Percentiles rank a stretch among this genome's conserved stretches.
These are phyloP conservation scores for Semicossyphus pulcher DNA, from an alignment of 2,113 vertebrate genomes.

Conservation along the genomic window DNA sequence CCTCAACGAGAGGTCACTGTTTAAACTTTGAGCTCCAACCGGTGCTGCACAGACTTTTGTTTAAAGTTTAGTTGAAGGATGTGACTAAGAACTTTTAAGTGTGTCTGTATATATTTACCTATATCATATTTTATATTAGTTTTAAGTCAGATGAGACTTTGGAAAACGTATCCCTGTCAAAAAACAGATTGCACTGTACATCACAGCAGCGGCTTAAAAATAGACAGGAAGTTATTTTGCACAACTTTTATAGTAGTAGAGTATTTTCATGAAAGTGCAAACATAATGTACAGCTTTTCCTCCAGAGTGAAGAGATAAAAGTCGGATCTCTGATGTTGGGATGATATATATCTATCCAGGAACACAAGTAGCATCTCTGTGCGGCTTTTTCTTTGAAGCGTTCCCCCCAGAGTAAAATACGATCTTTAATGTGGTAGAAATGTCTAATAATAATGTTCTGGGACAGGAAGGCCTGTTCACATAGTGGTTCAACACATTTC, in stretches of 20 bases:
- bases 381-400: conserved; percentile 1
- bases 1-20: too few relatives aligned
- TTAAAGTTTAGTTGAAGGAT: too few relatives aligned
- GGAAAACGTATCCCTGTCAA: too few relatives aligned
- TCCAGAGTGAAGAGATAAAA: conserved; percentile 24
- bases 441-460: neutral
- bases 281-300: conserved; percentile 9
- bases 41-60: too few relatives aligned
- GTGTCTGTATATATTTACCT: too few relatives aligned
- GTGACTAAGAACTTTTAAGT: too few relatives aligned
- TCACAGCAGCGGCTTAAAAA: conserved; percentile 4
- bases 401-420: neutral
- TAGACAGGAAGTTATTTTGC: conserved; percentile 1
- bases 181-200: neutral
- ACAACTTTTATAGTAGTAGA: neutral
- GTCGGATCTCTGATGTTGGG: conserved; percentile 16
- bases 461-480: conserved; percentile 20
- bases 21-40: too few relatives aligned
- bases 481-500: conserved; percentile 11
- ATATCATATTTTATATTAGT: too few relatives aligned
- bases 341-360: neutral
- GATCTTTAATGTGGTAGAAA: neutral
- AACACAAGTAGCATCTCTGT: conserved; percentile 3
- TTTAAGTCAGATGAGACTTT: too few relatives aligned
- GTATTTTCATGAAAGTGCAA: conserved; percentile 20